A percentile compares a stretch with the other conserved stretches of the same genome.
Conservation (phyloP, 2,888 invertebrate genomes). For the Macrosoma leucophasiata region DNA sequence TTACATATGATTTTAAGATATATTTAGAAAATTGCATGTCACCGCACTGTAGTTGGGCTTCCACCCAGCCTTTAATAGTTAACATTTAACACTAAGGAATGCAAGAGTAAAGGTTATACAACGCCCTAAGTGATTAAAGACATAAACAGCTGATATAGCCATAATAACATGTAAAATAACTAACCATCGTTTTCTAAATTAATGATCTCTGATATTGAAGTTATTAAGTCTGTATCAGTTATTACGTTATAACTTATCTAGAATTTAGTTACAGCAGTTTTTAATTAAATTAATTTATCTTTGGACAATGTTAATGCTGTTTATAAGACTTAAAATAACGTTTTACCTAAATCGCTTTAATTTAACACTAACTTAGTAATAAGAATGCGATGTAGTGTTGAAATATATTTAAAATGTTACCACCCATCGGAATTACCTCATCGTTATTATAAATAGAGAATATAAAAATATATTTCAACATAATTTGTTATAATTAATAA, state of each 20-base stretch:
- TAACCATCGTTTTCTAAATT: not conserved
- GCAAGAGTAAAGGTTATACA: too few relatives aligned
- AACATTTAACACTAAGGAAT: not conserved
- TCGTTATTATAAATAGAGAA: constrained; percentile 7
- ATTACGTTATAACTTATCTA: constrained; percentile 18
- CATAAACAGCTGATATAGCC: not conserved
- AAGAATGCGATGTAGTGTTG: constrained; percentile 57
- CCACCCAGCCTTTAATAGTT: constrained; percentile 25
- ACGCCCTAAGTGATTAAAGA: not conserved
- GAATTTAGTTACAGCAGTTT: constrained; percentile 33
- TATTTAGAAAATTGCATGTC: constrained; percentile 33
- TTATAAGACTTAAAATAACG: constrained; percentile 33
- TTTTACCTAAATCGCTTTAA: constrained; percentile 49
- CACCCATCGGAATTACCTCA: constrained; percentile 19
- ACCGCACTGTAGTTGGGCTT: constrained; percentile 41
- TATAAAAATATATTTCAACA: constrained; percentile 49
- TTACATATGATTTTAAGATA: constrained; percentile 11
- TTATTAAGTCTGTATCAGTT: constrained; percentile 8
- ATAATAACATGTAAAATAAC: constrained; percentile 1
- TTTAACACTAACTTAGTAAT: constrained; percentile 43
- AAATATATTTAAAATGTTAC: constrained; percentile 36
- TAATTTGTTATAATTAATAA: constrained; percentile 36
- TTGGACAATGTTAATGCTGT: constrained; percentile 38
- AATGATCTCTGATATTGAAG: too few relatives aligned
- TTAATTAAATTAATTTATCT: constrained; percentile 36